phyloP scores from a whole-genome alignment of 2,888 invertebrate species.

The Acronicta psi region DNA sequence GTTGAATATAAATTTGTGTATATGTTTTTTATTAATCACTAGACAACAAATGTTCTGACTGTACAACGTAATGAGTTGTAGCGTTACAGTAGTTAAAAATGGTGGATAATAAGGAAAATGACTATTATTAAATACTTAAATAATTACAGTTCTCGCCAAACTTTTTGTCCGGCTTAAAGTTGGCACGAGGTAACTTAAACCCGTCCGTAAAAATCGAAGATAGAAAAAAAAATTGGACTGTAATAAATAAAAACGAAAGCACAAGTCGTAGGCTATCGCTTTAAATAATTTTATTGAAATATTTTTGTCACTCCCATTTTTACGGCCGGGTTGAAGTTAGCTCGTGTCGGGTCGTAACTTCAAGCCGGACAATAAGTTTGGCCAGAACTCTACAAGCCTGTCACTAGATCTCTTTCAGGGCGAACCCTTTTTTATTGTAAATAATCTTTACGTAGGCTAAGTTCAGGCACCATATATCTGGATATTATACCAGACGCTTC shows the following conservation, averaged over 20 bases:
- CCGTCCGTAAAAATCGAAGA: too few species aligned
- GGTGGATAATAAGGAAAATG: slow-evolving; percentile 5
- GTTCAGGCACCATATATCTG: slow-evolving; percentile 26
- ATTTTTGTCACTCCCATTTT: too few species aligned
- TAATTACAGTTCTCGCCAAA: too few species aligned
- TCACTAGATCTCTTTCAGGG: slow-evolving; percentile 13
- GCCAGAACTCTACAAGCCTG: slow-evolving; percentile 14
- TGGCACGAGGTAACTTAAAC: too few species aligned
- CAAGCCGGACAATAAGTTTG: too few species aligned
- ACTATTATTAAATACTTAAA: slow-evolving; percentile 19
- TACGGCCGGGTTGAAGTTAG: too few species aligned
- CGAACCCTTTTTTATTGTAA: slow-evolving; percentile 34
- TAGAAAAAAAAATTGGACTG: too few species aligned
- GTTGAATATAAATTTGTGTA: slow-evolving; percentile 18
- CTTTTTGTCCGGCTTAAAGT: too few species aligned
- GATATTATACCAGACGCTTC: slow-evolving; percentile 22
- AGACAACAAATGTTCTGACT: slow-evolving; percentile 22
- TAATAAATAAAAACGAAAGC: too few species aligned
- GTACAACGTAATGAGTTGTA: slow-evolving; percentile 3
- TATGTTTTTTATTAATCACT: slow-evolving; percentile 7
- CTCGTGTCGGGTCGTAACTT: too few species aligned
- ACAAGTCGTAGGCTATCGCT: too few species aligned
- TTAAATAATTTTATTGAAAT: too few species aligned
- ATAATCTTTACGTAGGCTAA: slow-evolving; percentile 27
- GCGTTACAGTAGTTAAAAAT: slow-evolving; percentile 17